These are phyloP conservation scores for Galbula dea DNA, from an alignment of 2,113 vertebrate genomes.

Conservation along the genomic window DNA sequence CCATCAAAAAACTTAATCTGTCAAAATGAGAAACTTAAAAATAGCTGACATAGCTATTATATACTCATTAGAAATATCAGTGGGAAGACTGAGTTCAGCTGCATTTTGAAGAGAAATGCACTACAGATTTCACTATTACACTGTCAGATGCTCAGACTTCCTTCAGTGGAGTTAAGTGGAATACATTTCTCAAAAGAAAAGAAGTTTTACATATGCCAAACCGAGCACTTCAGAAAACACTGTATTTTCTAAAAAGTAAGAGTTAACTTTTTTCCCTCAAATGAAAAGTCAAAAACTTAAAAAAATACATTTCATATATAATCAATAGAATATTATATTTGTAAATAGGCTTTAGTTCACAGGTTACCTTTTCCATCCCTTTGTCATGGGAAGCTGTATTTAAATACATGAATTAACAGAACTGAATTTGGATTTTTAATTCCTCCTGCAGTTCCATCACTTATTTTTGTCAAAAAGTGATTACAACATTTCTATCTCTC, in stretches of 20 bases:
- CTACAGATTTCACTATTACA: constrained; percentile 6
- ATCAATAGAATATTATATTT: not conserved
- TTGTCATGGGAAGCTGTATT: not conserved
- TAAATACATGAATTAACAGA: not conserved
- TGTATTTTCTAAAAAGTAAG: not conserved
- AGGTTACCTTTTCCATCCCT: not conserved
- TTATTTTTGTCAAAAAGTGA: not conserved
- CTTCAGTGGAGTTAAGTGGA: constrained; percentile 44
- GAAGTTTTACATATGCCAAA: not conserved
- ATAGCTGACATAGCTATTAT: not conserved
- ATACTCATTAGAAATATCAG: constrained; percentile 16
- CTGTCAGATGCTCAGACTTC: constrained; percentile 35
- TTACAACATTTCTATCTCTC: not conserved
- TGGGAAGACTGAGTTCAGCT: constrained; percentile 50
- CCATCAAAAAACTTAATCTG: constrained; percentile 21
- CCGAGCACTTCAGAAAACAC: not conserved
- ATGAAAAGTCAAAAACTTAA: not conserved
- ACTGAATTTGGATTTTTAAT: not conserved
- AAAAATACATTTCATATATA: not conserved
- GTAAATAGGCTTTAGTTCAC: not conserved
- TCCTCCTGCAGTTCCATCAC: not conserved
- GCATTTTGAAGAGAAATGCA: constrained; percentile 45
- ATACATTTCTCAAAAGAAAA: constrained; percentile 40
- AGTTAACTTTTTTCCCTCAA: not conserved
- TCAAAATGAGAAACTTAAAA: not conserved